Conservation (phyloP, 1,140 invertebrate species). For the Oreohelix idahoensis region DNA sequence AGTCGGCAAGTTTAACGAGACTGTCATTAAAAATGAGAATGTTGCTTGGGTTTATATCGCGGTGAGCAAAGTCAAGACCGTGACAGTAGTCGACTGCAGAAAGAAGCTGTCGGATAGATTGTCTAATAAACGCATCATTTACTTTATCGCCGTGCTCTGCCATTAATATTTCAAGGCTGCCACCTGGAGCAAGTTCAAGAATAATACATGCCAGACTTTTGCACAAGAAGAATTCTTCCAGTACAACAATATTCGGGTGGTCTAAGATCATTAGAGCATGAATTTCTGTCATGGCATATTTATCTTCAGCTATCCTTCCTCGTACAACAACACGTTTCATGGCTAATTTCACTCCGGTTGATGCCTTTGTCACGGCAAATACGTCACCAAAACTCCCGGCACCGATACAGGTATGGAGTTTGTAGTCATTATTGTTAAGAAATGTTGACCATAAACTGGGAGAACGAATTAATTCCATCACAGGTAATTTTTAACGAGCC, state of each 20-base stretch:
- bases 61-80: constrained; percentile 48
- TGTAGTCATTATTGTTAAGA: constrained; percentile 41
- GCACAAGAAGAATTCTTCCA: constrained; percentile 46
- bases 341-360: constrained; percentile 32
- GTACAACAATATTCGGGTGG: constrained; percentile 45
- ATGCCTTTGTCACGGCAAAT: constrained; percentile 39
- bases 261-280: constrained; percentile 48
- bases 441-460: constrained; percentile 30
- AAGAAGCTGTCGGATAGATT: constrained; percentile 46
- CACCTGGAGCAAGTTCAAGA: constrained; percentile 55
- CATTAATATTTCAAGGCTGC: constrained; percentile 50
- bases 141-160: neutral
- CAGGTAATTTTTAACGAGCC: neutral
- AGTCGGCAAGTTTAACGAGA: constrained; percentile 54
- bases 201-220: constrained; percentile 47
- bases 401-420: constrained; percentile 45
- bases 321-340: constrained; percentile 51
- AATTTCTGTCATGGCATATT: constrained; percentile 50
- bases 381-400: constrained; percentile 58
- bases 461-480: constrained; percentile 36
- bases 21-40: constrained; percentile 46
- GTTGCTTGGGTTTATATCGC: constrained; percentile 58
- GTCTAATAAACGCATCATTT: constrained; percentile 12
- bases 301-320: constrained; percentile 47
- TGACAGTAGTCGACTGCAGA: constrained; percentile 53